Conservation (phyloP, 2,113 vertebrate species). For the Austrofundulus limnaeus region DNA sequence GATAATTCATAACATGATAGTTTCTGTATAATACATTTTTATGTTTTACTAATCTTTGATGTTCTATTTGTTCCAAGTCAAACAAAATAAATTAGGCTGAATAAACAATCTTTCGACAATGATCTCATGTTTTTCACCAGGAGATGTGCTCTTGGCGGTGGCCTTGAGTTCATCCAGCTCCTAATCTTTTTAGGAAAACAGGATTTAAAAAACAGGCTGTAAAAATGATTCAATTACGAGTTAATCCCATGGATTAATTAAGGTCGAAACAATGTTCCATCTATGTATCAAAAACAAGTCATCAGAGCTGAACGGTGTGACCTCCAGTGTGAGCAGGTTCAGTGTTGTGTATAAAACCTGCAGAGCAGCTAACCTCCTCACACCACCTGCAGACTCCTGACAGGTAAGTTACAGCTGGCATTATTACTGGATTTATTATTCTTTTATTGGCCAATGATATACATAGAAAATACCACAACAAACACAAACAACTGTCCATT, state of each 20-base stretch:
- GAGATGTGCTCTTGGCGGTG: background rate
- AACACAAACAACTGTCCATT: background rate
- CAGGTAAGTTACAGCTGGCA: conserved; percentile 22
- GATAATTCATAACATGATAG: too few relatives aligned
- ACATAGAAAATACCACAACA: background rate
- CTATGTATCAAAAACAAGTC: conserved; percentile 13
- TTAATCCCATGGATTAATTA: conserved; percentile 2
- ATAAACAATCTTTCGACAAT: background rate
- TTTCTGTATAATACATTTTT: too few relatives aligned
- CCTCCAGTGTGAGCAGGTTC: background rate
- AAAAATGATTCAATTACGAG: background rate
- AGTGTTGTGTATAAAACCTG: conserved; percentile 30
- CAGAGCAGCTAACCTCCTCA: background rate
- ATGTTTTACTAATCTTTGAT: background rate
- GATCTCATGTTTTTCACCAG: background rate
- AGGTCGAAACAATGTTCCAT: background rate
- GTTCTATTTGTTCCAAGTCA: too few relatives aligned
- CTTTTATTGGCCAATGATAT: background rate
- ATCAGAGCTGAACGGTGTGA: background rate
- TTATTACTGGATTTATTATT: background rate
- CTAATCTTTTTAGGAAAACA: too few relatives aligned
- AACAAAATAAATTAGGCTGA: background rate
- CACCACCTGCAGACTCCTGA: conserved; percentile 5
- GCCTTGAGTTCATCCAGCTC: background rate
- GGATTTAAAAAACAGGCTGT: too few relatives aligned